Evolutionary conservation across 2,888 invertebrate species (phyloP), one percentile per base, ranked within the genome.

Genomic region (Galerucella nymphaeae): DNA sequence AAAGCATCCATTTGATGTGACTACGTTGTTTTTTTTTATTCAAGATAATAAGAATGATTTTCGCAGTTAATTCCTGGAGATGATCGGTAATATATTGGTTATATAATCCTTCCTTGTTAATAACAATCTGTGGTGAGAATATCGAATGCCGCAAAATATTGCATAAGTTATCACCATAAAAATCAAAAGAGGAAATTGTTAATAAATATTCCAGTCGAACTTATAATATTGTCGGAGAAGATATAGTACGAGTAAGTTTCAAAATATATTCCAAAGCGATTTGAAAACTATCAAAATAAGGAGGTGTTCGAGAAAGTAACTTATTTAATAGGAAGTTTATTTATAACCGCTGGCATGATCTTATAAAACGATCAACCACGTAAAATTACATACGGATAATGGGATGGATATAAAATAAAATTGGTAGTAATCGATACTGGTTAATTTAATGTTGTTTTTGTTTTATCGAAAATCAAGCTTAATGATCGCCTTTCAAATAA

Each of bases 121-220:
- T 38, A 38, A 38, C 48, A 48, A n/a, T 48, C 5, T 48, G 6
- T n/a, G 48, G n/a, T 48, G 6, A 48, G 13, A 48, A 14, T 48
- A n/a, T 48, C 48, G n/a, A 48, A 48, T n/a, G 48, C 48, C 8
- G 14, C n/a, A n/a, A 48, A n/a, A 48, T n/a, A 48, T 48, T 48
- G 48, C 48, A 48, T 48, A 48, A 48, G 48, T 48, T 14, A 14
- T n/a, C 48, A 5, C 48, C 48, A 48, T 48, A 48, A 48, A 48
- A 48, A 48, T n/a, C 48, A 48, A 48, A 48, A n/a, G 8, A 48
- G 48, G 48, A 48, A 48, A 48, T 48, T 48, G 48, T 48, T n/a
- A n/a, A 14, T 48, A 48, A 48, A 48, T 48, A 48, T 48, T 48
- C 14, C 8, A 48, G 48, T 48, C n/a, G 48, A 5, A 48, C n/a